Evolutionary conservation across 2,113 vertebrate species (phyloP), one percentile per base, ranked within the genome.

Genomic region (Amazona guildingii): DNA sequence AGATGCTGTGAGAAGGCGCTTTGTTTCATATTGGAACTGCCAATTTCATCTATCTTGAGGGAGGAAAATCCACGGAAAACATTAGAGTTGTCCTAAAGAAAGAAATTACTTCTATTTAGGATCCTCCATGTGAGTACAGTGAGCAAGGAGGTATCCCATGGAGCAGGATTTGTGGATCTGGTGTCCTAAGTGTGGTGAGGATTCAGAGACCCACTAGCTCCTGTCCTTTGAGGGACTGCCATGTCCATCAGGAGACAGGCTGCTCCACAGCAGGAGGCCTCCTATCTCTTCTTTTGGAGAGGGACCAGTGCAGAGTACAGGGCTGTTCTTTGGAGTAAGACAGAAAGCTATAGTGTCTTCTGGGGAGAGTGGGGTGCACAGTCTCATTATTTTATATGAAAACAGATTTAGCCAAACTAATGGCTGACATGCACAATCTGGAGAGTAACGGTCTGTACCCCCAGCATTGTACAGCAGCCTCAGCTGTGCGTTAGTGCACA

Each of bases 361-460:
- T 39, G 43, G 23, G 27, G 17, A 57, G 20, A 66, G 9, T 7
- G 12, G 17, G 20, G 25, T 28, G 39, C 39, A 8, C 7, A 2
- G 18, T 68, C 17, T 87, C 25, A 17, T 41, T 54, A 27, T 81
- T 66, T 78, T 55, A 16, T 44, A 13, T 61, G 27, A 37, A 86
- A 75, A 55, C 3, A 2, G 39, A 27, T 84, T 86, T 44, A 82
- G 55, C 43, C 39, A 84, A 75, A 64, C 31, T 10, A 1, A 2
- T 83, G 73, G 25, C 41, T 66, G 49, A n/a, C 4, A 3, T 2
- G 33, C n/a, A 13, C 37, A 19, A 1, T 81, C 76, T 86, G 54
- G 20, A 82, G 35, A 27, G 39, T 52, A 28, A 25, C 0, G 0
- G 10, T 75, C 13, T 46, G 31, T 86, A 23, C 43, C 25, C 21